These are phyloP conservation scores for Goniozus legneri DNA, from an alignment of 1,140 invertebrate species.

Conservation along the genomic window DNA sequence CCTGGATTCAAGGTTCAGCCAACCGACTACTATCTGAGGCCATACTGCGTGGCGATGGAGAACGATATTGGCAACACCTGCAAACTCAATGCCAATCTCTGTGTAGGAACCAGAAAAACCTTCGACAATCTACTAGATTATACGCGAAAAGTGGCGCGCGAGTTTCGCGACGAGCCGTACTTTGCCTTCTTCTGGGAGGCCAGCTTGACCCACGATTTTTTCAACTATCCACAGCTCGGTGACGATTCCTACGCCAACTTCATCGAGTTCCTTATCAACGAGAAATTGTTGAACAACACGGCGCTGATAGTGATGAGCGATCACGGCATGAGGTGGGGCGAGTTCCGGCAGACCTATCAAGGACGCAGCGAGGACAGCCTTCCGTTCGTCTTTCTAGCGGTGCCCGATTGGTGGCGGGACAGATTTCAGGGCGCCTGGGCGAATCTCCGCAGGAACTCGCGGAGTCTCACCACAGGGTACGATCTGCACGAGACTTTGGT, in stretches of 20 bases:
- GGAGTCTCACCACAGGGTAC: constrained; percentile 59
- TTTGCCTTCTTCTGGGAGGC: constrained; percentile 56
- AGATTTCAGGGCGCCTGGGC: constrained; percentile 52
- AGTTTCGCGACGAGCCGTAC: constrained; percentile 50
- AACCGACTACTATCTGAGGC: constrained; percentile 60
- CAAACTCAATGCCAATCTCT: constrained; percentile 54
- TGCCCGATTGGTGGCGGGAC: constrained; percentile 60
- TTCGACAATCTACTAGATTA: constrained; percentile 49
- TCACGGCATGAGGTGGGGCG: constrained; percentile 67
- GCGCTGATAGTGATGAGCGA: constrained; percentile 67
- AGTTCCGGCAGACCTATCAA: constrained; percentile 61
- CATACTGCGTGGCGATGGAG: constrained; percentile 50
- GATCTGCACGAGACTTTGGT: constrained; percentile 65
- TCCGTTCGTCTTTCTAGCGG: constrained; percentile 62
- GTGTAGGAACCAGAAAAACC: constrained; percentile 52
- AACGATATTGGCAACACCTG: constrained; percentile 51
- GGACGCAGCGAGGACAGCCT: constrained; percentile 68
- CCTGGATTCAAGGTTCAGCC: constrained; percentile 57
- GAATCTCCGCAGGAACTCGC: constrained; percentile 57
- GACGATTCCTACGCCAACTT: constrained; percentile 44
- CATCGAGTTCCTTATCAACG: constrained; percentile 28
- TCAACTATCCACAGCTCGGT: constrained; percentile 49
- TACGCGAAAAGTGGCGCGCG: constrained; percentile 50
- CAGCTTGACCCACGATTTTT: constrained; percentile 54
- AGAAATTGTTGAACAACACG: constrained; percentile 51